phyloP scores from a whole-genome alignment of 2,888 invertebrate species.

The Drosophila recens region DNA sequence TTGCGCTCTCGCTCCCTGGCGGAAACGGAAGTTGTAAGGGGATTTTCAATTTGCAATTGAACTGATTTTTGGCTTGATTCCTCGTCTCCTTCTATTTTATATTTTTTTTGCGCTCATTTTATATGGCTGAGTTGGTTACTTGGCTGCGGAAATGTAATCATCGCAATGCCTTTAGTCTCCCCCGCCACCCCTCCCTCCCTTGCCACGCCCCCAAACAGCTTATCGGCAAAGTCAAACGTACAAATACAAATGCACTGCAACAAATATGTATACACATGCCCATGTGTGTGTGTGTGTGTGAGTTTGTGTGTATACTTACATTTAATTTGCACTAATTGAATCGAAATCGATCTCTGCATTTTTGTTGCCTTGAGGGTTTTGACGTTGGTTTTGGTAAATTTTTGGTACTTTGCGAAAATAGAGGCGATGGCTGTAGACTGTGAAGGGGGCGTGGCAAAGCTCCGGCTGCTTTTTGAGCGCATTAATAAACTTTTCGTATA shows the following conservation, averaged over 20 bases:
- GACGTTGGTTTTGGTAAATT: conserved; percentile 48
- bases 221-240: conserved; percentile 61
- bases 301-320: conserved; percentile 68
- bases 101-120: conserved; percentile 70
- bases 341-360: conserved; percentile 79
- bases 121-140: conserved; percentile 79
- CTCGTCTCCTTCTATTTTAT: conserved; percentile 15
- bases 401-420: conserved; percentile 1
- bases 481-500: conserved; percentile 80
- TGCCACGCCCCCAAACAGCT: conserved; percentile 23
- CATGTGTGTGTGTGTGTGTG: conserved; percentile 5
- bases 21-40: conserved; percentile 81
- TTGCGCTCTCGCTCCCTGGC: conserved; percentile 39
- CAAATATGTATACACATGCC: conserved; percentile 27
- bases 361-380: conserved; percentile 55
- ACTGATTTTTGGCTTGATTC: conserved; percentile 78
- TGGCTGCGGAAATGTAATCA: conserved; percentile 80
- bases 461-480: conserved; percentile 52
- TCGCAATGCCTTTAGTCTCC: conserved; percentile 63
- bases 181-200: background rate
- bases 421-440: conserved; percentile 1
- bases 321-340: conserved; percentile 82
- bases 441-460: conserved; percentile 15
- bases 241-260: conserved; percentile 31
- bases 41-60: conserved; percentile 82